A percentile compares a stretch with the other conserved stretches of the same genome.
Evolutionary conservation across 2,113 vertebrate genomes (phyloP).

Genomic region (Scophthalmus maximus): DNA sequence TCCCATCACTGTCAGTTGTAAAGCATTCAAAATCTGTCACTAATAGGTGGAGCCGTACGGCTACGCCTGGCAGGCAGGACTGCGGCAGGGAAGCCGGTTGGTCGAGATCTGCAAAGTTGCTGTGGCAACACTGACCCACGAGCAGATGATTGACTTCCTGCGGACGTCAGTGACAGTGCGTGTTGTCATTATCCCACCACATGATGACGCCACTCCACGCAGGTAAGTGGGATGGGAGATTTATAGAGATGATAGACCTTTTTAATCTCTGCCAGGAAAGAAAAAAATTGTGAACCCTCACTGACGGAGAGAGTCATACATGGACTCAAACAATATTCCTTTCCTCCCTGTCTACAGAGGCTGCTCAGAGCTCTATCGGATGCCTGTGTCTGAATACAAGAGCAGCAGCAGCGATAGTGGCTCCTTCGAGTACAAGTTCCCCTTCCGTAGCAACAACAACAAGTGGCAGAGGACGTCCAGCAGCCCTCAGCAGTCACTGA

Average conservation of each 20-base stretch:
- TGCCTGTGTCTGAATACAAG: constrained; percentile 95
- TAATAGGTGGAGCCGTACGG: constrained; percentile 91
- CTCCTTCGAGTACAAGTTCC: constrained; percentile 96
- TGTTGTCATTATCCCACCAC: constrained; percentile 95
- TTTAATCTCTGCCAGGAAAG: background rate
- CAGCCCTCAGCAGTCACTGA: constrained; percentile 90
- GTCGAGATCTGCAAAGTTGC: constrained; percentile 99
- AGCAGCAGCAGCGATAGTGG: constrained; percentile 88
- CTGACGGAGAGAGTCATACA: too few species aligned
- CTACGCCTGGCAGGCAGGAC: constrained; percentile 97
- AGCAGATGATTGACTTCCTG: constrained; percentile 98
- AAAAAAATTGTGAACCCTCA: background rate
- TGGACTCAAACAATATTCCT: too few species aligned
- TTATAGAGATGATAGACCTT: background rate
- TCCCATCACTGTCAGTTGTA: background rate
- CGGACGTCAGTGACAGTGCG: constrained; percentile 95
- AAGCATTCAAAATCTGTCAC: background rate
- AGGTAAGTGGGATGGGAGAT: constrained; percentile 82
- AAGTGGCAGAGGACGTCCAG: constrained; percentile 95
- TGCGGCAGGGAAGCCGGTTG: constrained; percentile 95
- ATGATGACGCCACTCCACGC: constrained; percentile 95
- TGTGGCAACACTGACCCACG: constrained; percentile 94
- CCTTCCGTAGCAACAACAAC: constrained; percentile 96
- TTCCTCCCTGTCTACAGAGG: constrained; percentile 80
- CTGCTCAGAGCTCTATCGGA: constrained; percentile 93